Percentiles rank a stretch among this genome's conserved stretches.
These are phyloP conservation scores for Rafetus swinhoei DNA, from an alignment of 2,113 vertebrate genomes.

Conservation along the genomic window DNA sequence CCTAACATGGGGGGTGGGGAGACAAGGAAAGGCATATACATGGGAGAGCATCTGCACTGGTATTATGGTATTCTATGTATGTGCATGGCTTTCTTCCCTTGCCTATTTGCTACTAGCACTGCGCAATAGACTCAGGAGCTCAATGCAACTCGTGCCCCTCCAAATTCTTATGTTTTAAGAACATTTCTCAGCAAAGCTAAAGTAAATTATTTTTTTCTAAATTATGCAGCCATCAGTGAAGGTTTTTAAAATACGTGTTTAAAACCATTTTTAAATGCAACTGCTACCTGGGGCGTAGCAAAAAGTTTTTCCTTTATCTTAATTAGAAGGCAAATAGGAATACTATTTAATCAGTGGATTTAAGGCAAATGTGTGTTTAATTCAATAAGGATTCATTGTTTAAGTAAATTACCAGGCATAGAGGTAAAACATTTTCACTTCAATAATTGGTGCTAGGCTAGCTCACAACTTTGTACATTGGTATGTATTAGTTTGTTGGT, in stretches of 20 bases:
- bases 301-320: constrained; percentile 52
- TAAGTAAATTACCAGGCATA: constrained; percentile 72
- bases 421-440: constrained; percentile 65
- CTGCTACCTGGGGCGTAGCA: constrained; percentile 63
- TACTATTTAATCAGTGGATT: constrained; percentile 65
- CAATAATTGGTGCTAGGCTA: constrained; percentile 75
- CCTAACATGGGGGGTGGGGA: background rate
- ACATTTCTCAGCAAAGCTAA: constrained; percentile 12
- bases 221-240: constrained; percentile 67
- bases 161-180: background rate
- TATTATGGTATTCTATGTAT: fast-evolving
- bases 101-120: fast-evolving
- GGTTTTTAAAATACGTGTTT: constrained; percentile 69
- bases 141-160: background rate
- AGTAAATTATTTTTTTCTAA: constrained; percentile 19
- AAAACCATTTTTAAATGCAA: constrained; percentile 66
- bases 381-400: constrained; percentile 61
- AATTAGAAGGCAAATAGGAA: constrained; percentile 63
- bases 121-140: background rate
- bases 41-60: fast-evolving
- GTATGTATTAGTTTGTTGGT: constrained; percentile 75
- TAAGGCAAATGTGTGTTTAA: constrained; percentile 61
- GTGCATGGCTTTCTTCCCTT: fast-evolving
- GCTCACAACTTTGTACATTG: constrained; percentile 75
- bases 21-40: fast-evolving